These are phyloP conservation scores for Melopsittacus undulatus DNA, from an alignment of 2,797 vertebrate species.

Conservation along the genomic window DNA sequence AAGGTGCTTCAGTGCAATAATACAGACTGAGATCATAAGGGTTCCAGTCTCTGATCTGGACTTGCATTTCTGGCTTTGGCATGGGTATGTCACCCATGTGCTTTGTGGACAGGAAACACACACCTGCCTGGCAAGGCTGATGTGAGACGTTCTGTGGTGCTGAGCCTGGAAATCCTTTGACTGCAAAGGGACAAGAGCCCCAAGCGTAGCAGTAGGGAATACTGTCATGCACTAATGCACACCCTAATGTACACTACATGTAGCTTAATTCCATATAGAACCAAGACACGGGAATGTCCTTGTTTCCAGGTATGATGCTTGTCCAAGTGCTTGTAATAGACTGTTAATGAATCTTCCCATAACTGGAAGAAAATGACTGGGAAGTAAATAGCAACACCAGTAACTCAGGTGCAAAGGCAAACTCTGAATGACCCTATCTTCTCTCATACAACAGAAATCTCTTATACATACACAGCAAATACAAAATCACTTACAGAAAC, in stretches of 20 bases:
- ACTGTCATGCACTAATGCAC: neutral
- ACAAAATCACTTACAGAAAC: slow-evolving; percentile 25
- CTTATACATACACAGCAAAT: slow-evolving; percentile 12
- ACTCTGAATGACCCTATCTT: neutral
- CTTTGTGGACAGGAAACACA: neutral
- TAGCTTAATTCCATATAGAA: neutral
- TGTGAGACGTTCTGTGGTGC: neutral
- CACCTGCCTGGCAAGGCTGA: neutral
- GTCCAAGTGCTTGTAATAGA: neutral
- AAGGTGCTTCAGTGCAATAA: neutral
- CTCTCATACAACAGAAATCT: neutral
- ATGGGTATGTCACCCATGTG: neutral
- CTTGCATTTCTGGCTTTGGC: neutral
- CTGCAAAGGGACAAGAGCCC: neutral
- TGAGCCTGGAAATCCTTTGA: neutral
- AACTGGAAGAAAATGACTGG: neutral
- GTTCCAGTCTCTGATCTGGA: neutral
- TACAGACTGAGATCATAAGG: neutral
- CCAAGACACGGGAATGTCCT: neutral
- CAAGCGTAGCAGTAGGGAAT: neutral
- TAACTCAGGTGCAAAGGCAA: neutral
- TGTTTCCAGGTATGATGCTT: neutral
- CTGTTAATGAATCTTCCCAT: neutral
- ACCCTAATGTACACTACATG: neutral
- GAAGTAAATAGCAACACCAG: neutral